A percentile compares a stretch with the other conserved stretches of the same genome.
phyloP scores from a whole-genome alignment of 2,797 vertebrate species.

The Lophius americanus region DNA sequence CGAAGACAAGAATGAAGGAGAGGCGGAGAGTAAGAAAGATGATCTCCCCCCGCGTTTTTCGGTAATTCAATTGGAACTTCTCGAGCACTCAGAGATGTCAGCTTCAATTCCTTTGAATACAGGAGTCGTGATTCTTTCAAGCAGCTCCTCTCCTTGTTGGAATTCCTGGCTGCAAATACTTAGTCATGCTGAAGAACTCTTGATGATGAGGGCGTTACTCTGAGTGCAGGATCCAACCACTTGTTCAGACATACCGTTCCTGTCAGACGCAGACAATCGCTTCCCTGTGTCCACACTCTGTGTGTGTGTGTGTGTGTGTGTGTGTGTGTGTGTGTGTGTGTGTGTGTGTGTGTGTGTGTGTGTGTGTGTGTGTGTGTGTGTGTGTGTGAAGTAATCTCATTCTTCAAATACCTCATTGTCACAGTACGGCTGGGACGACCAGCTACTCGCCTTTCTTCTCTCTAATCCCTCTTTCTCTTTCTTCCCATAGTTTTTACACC shows the following conservation, averaged over 20 bases:
- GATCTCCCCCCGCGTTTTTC: not conserved
- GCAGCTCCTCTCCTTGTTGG: not conserved
- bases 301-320: slow-evolving; percentile 1
- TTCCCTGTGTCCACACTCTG: slow-evolving; percentile 50
- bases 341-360: slow-evolving; percentile 1
- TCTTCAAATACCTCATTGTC: slow-evolving; percentile 73
- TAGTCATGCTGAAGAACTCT: not conserved
- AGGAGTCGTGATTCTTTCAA: not conserved
- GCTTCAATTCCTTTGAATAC: not conserved
- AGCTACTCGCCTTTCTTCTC: slow-evolving; percentile 66
- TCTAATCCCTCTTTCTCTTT: slow-evolving; percentile 71
- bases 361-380: slow-evolving; percentile 24
- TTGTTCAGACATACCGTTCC: slow-evolving; percentile 48
- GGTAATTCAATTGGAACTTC: not conserved
- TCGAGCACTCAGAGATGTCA: not conserved
- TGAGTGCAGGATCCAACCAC: slow-evolving; percentile 46
- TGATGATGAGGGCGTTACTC: slow-evolving; percentile 17
- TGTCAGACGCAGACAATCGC: slow-evolving; percentile 53
- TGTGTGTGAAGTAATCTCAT: slow-evolving; percentile 64
- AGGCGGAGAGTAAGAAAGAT: not conserved
- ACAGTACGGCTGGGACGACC: slow-evolving; percentile 67
- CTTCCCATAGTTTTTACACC: slow-evolving; percentile 62
- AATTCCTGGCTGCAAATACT: not conserved
- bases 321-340: no score
- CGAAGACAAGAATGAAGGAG: not conserved